Base-by-base conservation (phyloP, 2,113 vertebrate genomes). In the Synchiropus splendidus region DNA sequence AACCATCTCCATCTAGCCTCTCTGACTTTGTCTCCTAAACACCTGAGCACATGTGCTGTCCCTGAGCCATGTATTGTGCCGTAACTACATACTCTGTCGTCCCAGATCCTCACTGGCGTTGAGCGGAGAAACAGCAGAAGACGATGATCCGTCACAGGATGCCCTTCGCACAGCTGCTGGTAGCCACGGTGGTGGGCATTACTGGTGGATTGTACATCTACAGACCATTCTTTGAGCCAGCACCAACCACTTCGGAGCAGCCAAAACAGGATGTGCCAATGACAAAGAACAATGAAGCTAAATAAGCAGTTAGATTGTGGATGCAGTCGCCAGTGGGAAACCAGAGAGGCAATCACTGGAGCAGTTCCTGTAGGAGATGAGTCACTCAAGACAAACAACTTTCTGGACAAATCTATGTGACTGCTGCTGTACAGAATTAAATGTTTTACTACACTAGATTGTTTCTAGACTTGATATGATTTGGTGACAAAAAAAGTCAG, bases 131-230 rank as follows among this genome's bases (percentile, higher is more conserved):
- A n/a, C n/a, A n/a, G 30, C 11, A 2, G 2, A 21, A 44, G 42
- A 46, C 6, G 36, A 85, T 83, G 65, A 75, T 89, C 73, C 54
- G 61, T 36, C 51, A 64, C 38, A 81, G 85, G 50, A n/a, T 91
- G 17, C 75, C 86, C 6, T 71, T 89, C 30, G 32, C 79, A 21
- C 81, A 89, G 31, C 12, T 89, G 9, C 43, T 75, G 2, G 33
- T 92, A 17, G 86, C 73, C 6, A 43, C 58, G 8, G 1, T 83
- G 16, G 54, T 94, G 4, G 92, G 94, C 58, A 74, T 94, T 39
- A 62, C 18, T 31, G 87, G 89, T 45, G 94, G 92, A 1, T 0
- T 94, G 34, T 98, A 97, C 52, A 85, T 97, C 54, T 97, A 90
- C 68, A 83, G 69, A 55, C 93, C 92, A 11, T 38, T 82, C 48